A percentile compares a stretch with the other conserved stretches of the same genome.
These are phyloP conservation scores for Erpetoichthys calabaricus DNA, from an alignment of 2,797 vertebrate genomes.

Conservation along the genomic window DNA sequence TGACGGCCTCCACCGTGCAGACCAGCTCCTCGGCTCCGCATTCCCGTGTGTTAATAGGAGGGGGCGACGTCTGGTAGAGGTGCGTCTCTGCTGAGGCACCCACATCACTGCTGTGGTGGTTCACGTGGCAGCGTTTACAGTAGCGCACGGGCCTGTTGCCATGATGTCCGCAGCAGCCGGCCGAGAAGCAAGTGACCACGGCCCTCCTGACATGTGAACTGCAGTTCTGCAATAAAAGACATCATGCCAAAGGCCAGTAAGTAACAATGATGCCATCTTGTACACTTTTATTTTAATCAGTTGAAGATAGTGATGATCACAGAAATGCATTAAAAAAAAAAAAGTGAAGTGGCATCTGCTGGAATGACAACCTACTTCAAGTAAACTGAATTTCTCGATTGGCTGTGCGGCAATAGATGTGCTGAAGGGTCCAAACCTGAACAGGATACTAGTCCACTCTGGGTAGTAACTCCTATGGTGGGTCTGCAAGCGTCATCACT, in stretches of 20 bases:
- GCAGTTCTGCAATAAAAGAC: conserved; percentile 69
- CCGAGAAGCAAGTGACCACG: conserved; percentile 96
- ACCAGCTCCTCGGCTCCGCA: conserved; percentile 94
- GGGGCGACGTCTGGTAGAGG: conserved; percentile 94
- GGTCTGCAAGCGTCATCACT: too few species aligned
- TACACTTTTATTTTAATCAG: too few species aligned
- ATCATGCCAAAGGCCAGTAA: not conserved
- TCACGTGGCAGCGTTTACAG: conserved; percentile 95
- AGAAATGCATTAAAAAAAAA: too few species aligned
- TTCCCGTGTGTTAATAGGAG: conserved; percentile 92
- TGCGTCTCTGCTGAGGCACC: conserved; percentile 82
- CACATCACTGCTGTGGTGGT: conserved; percentile 91
- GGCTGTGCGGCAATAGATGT: too few species aligned
- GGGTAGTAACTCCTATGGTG: too few species aligned
- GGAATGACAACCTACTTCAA: too few species aligned
- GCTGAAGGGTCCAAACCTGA: too few species aligned
- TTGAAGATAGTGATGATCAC: too few species aligned
- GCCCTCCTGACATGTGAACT: conserved; percentile 94
- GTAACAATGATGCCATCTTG: not conserved
- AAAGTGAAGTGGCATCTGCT: too few species aligned
- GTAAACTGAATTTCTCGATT: too few species aligned
- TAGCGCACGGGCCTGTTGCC: conserved; percentile 95
- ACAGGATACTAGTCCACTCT: too few species aligned
- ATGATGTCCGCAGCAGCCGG: conserved; percentile 90
- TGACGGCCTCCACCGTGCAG: conserved; percentile 91